Percentiles rank a stretch among this genome's conserved stretches.
phyloP scores from a whole-genome alignment of 2,888 invertebrate genomes.

The Syrphus vitripennis region DNA sequence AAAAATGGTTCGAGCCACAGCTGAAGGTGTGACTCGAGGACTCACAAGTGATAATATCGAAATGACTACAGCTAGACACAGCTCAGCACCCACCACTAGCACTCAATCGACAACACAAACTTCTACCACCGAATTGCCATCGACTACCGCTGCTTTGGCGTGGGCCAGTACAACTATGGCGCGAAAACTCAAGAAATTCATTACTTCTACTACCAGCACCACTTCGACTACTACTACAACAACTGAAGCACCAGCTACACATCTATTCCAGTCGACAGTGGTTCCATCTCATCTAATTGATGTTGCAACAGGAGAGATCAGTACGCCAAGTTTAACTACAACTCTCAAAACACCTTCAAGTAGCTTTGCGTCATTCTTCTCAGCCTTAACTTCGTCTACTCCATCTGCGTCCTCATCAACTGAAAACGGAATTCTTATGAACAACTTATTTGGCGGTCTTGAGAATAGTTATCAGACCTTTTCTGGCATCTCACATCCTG shows the following conservation, averaged over 20 bases:
- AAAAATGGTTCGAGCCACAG: slow-evolving; percentile 81
- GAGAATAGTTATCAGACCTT: slow-evolving; percentile 80
- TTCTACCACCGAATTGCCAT: slow-evolving; percentile 77
- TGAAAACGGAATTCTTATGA: slow-evolving; percentile 78
- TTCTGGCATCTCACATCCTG: slow-evolving; percentile 79
- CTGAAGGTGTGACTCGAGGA: slow-evolving; percentile 79
- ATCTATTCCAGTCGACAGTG: slow-evolving; percentile 73
- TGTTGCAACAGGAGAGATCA: slow-evolving; percentile 65
- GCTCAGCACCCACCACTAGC: slow-evolving; percentile 70
- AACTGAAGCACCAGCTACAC: slow-evolving; percentile 75
- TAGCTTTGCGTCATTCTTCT: slow-evolving; percentile 75
- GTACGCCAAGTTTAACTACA: slow-evolving; percentile 69
- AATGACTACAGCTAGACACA: slow-evolving; percentile 78
- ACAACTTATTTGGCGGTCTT: slow-evolving; percentile 79
- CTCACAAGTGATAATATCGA: slow-evolving; percentile 76
- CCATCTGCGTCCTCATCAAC: slow-evolving; percentile 76
- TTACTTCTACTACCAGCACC: slow-evolving; percentile 78
- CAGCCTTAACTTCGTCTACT: slow-evolving; percentile 76
- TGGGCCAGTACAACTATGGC: slow-evolving; percentile 81
- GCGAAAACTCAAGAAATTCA: slow-evolving; percentile 81
- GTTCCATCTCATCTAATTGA: slow-evolving; percentile 70
- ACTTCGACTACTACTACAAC: slow-evolving; percentile 76
- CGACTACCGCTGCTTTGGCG: slow-evolving; percentile 78
- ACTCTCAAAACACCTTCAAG: slow-evolving; percentile 24
- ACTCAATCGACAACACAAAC: slow-evolving; percentile 74